Base-by-base conservation (phyloP, 2,888 invertebrate genomes). In the Plagiodera versicolora region DNA sequence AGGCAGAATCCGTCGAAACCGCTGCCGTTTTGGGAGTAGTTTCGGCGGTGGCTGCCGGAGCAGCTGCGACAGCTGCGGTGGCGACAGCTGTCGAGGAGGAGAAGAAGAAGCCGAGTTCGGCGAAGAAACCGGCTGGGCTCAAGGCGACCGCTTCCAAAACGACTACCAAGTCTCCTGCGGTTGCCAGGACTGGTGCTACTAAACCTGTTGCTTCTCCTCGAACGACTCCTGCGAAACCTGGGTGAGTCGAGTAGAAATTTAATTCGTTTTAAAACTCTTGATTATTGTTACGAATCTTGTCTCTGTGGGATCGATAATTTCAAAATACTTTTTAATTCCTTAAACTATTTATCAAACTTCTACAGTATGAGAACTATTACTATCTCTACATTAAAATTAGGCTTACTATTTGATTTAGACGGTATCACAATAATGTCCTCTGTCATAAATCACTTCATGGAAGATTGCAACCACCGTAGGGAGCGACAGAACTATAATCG, bases 21-120 rank as follows among this genome's bases (percentile, higher is more conserved):
- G 61, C 56, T 16, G 57, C 58, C 2, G 61, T 60, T 11, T 52
- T 60, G 2, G 58, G 51, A 10, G 56, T 51, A 10, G 58, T 24
- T 17, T 35, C 49, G 20, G 58, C 56, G 3, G 54, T 51, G 8
- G 61, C 57, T 10, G 55, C 51, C 6, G 58, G 47, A 32, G 59
- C 51, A n/a, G 52, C 65, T 1, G 24, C 59, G 6, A 39, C 56
- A 14, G 61, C 60, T 2, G 61, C 63, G 30, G 53, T 54, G 2
- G 20, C 66, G 2, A 49, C 59, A 24, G 30, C 58, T 1, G 58
- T 56, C 20, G 53, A 71, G 60, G 67, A 67, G 59, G 61, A 58
- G 1, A 63, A 70, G 60, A 70, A 66, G 58, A 70, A 67, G 60
- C 56, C 61, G 48, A 51, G 64, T 4, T 44, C 56, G 10, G 50